These are phyloP conservation scores for Plecotus auritus DNA, from an alignment of 2,113 vertebrate genomes.

Conservation along the genomic window DNA sequence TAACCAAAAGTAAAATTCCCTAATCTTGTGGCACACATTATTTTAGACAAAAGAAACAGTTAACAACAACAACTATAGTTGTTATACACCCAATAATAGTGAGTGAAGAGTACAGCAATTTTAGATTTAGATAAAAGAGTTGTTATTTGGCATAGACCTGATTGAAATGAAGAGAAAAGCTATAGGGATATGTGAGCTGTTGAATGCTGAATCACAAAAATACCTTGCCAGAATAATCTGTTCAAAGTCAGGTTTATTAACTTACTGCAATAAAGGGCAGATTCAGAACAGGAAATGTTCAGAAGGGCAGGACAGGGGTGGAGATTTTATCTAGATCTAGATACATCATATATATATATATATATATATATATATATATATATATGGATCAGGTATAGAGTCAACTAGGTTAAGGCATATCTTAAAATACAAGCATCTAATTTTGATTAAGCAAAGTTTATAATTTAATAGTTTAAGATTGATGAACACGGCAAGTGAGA, in stretches of 20 bases:
- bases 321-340: background rate
- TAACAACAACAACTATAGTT: background rate
- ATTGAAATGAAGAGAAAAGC: background rate
- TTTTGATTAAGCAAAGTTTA: background rate
- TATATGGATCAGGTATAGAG: background rate
- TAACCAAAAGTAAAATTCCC: background rate
- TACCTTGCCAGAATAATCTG: background rate
- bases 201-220: background rate
- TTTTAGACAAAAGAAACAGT: background rate
- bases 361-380: background rate
- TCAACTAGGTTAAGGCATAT: background rate
- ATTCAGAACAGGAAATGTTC: background rate
- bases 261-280: background rate
- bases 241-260: background rate
- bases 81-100: background rate
- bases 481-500: background rate
- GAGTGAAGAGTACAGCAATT: background rate
- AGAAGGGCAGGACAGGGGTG: background rate
- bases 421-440: background rate
- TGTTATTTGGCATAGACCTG: background rate
- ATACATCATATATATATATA: no score
- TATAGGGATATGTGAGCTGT: fast-evolving
- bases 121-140: background rate
- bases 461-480: background rate
- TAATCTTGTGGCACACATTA: background rate